Conservation (phyloP, 1,140 invertebrate species). For the Zaprionus ghesquierei region DNA sequence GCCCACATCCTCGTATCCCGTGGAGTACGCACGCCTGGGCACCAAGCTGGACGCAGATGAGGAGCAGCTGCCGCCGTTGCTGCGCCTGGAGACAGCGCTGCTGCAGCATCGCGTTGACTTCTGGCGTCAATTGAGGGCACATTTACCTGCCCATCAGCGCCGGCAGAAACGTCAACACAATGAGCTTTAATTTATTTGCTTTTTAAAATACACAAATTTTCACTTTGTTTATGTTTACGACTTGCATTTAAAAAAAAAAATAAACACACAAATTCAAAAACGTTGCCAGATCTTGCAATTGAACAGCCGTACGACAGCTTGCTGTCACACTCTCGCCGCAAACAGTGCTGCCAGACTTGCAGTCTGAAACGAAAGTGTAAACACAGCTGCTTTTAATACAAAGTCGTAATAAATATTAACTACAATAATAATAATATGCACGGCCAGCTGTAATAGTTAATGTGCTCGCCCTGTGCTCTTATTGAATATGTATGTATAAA, state of each 20-base stretch:
- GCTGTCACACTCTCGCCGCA: background rate
- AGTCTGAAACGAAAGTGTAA: background rate
- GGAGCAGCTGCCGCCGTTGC: slow-evolving; percentile 20
- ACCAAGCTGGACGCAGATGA: slow-evolving; percentile 57
- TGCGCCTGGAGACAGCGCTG: slow-evolving; percentile 53
- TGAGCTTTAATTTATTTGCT: slow-evolving; percentile 36
- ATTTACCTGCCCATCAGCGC: slow-evolving; percentile 48
- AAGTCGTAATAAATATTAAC: background rate
- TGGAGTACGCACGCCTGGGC: slow-evolving; percentile 83
- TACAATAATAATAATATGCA: background rate
- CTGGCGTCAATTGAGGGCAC: slow-evolving; percentile 61
- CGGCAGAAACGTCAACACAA: slow-evolving; percentile 39
- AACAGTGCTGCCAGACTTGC: background rate
- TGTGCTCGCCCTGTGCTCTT: too few species aligned
- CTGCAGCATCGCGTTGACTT: slow-evolving; percentile 69
- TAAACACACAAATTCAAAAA: background rate
- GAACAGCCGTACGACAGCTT: background rate
- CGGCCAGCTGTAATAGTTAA: background rate
- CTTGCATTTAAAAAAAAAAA: background rate
- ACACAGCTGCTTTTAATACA: background rate
- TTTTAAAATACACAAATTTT: background rate
- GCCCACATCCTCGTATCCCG: slow-evolving; percentile 77
- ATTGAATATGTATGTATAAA: background rate
- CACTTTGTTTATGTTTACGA: slow-evolving; percentile 1
- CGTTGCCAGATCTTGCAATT: slow-evolving; percentile 14